Base-by-base conservation (phyloP, 2,888 invertebrate genomes). In the Drosophila niveifrons region DNA sequence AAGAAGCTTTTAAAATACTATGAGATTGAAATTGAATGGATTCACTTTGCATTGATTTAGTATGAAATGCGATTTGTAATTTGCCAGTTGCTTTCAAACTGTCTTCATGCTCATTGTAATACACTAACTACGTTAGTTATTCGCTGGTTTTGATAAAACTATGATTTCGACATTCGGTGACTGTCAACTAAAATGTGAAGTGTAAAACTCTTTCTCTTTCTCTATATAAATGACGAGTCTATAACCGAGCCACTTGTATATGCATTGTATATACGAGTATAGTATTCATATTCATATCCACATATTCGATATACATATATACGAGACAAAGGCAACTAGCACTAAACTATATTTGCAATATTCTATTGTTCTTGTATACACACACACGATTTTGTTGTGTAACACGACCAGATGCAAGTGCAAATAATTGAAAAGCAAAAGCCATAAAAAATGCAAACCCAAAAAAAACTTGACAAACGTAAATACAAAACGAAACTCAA, bases 391-490 rank as follows among this genome's bases (percentile, higher is more conserved):
- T 41, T 43, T 39, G 36, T 31, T 47, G 13, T 10, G 2, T 18
- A 39, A 41, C 39, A 63, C 58, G 66, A 64, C 41, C 79, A 75
- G 61, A 58, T 82, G 77, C 83, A 80, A 57, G 73, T 82, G 65
- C 80, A 80, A 72, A 80, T 79, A 82, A 79, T 79, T 79, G 56
- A 79, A 74, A 80, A 74, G 58, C 74, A 65, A 66, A 75, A 61
- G 46, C 53, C 65, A 82, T 82, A 73, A 80, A 80, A 80, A 71
- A 80, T 82, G 80, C 73, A 82, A 73, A 66, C 61, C 48, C 53
- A 79, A 76, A 59, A 69, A 79, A 72, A 57, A 69, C 68, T 75
- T 71, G 68, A 75, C 76, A 79, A 72, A 66, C 67, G 75, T 70
- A 81, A 78, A 81, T 80, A 65, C 62, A 51, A 52, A 50, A 68